Base-by-base conservation (phyloP, 2,888 invertebrate genomes). In the Cephalotes varians region DNA sequence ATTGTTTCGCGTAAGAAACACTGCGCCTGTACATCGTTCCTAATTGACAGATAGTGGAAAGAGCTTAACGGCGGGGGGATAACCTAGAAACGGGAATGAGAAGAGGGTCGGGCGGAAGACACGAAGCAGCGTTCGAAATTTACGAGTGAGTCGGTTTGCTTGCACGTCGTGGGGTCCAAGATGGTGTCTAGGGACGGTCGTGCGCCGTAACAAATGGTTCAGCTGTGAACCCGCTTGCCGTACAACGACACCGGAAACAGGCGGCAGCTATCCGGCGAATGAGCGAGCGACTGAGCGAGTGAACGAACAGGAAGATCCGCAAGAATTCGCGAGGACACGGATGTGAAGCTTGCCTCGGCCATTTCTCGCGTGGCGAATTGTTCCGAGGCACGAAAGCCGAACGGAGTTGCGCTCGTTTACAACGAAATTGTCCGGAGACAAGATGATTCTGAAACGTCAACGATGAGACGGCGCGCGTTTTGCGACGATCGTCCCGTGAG, bases 41-140 rank as follows among this genome's bases (percentile, higher is more conserved):
- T 93, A 93, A 93, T 93, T 93, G 93, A 93, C 92, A 92, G 88
- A 80, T 67, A 83, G 88, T 84, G 82, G 82, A 80, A 56, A 47
- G 34, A 31, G 64, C 91, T n/a, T 91, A 87, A 71, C 64, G 82
- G 85, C 83, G 83, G 85, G 82, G 54, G 54, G 40, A n/a, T 73
- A 47, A 54, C 56, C n/a, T 74, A 73, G 54, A 44, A 40, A 51
- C 40, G 44, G 40, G 51, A 56, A 67, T 40, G 62, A 67, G 54
- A 69, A 62, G 51, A 62, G 69, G 51, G 28, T 47, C 64, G 60
- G 37, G 60, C 49, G 60, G 15, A 49, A 79, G 65, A 81, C 81
- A 65, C 58, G 81, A 67, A 77, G 76, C 58, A 49, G 37, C 37
- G 44, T 34, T 82, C 71, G 85, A 88, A 90, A 91, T 92, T 92